Base-by-base conservation (phyloP, 2,113 vertebrate species). In the Varanus komodoensis region DNA sequence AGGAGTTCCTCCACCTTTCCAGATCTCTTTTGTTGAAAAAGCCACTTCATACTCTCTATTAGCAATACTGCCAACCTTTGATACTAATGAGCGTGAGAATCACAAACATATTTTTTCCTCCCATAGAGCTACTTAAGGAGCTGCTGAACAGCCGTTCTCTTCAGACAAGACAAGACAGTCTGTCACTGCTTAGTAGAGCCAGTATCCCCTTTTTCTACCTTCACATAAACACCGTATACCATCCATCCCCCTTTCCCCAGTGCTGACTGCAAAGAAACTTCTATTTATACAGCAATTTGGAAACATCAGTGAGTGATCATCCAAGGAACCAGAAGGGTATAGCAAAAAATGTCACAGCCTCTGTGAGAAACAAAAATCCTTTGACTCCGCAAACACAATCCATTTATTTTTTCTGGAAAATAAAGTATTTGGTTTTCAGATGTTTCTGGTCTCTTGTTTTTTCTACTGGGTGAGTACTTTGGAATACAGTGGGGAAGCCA, bases 351-450 rank as follows among this genome's bases (percentile, higher is more conserved):
- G 25, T 44, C 44, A 83, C 69, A 84, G 6, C 71, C 38, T 75
- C 71, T 75, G 11, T 68, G 23, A 69, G 61, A 69, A 89, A 89
- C 12, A 27, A 17, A 67, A 48, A 6, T 50, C 17, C 14, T 38
- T 38, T 29, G 57, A 50, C 29, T 68, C 44, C 29, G 68, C 74
- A 68, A 79, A 52, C 29, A 21, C n/a, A 32, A 64, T 25, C n/a
- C 32, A n/a, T 6, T 74, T 50, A 44, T 44, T 25, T 12, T 17
- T 29, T 14, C 23, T 87, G 64, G 64, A 79, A 73, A 91, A 91
- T 91, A 91, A 91, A 91, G 50, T 44, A 27, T 12, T 91, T 88
- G 19, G 64, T 78, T 88, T 79, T 83, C 90, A 78, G 73, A 19
- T 48, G 48, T 44, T 79, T 88, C n/a, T 48, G 29, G 74, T 69